Conservation (phyloP, 1,140 invertebrate species). For the Scylla paramamosain region DNA sequence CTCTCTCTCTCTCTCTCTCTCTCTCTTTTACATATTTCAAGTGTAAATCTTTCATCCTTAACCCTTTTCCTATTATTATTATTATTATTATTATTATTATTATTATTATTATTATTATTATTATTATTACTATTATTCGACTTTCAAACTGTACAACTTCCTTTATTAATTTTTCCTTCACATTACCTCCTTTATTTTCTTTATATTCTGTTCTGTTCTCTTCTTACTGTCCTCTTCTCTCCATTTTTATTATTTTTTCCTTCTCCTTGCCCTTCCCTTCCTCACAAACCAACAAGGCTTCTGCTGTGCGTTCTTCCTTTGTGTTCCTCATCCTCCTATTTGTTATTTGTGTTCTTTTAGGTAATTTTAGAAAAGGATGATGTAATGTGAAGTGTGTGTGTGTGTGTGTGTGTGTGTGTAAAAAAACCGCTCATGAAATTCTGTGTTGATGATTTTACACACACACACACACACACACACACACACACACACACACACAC, state of each 20-base stretch:
- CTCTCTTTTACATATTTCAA: too few species aligned
- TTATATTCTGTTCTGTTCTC: background rate
- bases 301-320: too few species aligned
- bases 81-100: too few species aligned
- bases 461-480: constrained; percentile 29
- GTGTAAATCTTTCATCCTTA: too few species aligned
- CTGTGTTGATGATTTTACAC: background rate
- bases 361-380: too few species aligned
- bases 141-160: too few species aligned
- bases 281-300: too few species aligned
- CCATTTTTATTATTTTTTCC: background rate
- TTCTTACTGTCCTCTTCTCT: background rate
- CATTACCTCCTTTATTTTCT: background rate
- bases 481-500: constrained; percentile 29
- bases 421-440: background rate
- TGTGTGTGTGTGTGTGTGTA: constrained; percentile 17
- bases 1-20: background rate
- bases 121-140: too few species aligned
- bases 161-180: background rate
- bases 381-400: background rate
- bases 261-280: background rate
- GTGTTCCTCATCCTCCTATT: too few species aligned
- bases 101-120: too few species aligned
- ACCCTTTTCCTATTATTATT: too few species aligned
- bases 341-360: too few species aligned